A percentile compares a stretch with the other conserved stretches of the same genome.
These are phyloP conservation scores for Calameuta idolon DNA, from an alignment of 2,888 invertebrate species.

Conservation along the genomic window DNA sequence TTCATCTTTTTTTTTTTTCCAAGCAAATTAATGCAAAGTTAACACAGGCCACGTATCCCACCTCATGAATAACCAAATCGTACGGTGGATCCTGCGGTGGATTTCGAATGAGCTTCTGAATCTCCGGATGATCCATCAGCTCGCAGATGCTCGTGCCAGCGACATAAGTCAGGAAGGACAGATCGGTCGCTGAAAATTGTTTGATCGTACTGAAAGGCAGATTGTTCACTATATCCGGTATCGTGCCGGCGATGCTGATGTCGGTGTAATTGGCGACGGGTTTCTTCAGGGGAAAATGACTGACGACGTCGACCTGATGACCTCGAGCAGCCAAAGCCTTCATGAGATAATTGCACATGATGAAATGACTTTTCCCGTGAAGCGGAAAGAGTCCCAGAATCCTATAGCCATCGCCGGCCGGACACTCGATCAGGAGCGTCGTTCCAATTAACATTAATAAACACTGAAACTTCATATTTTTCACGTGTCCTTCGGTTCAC, in stretches of 20 bases:
- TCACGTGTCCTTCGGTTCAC: background rate
- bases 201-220: slow-evolving; percentile 34
- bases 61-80: slow-evolving; percentile 40
- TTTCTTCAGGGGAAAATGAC: slow-evolving; percentile 52
- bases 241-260: slow-evolving; percentile 40
- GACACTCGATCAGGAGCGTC: slow-evolving; percentile 23
- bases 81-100: slow-evolving; percentile 36
- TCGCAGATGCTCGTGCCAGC: slow-evolving; percentile 33
- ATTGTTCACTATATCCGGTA: slow-evolving; percentile 45
- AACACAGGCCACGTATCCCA: no score
- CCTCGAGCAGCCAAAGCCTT: slow-evolving; percentile 67
- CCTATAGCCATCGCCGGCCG: slow-evolving; percentile 61
- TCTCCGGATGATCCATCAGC: slow-evolving; percentile 27
- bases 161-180: background rate
- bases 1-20: no score
- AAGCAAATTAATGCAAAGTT: no score
- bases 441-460: slow-evolving; percentile 16
- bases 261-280: slow-evolving; percentile 52
- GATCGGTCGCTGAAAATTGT: background rate
- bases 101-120: slow-evolving; percentile 35
- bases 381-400: slow-evolving; percentile 68
- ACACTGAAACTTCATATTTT: background rate
- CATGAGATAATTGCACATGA: slow-evolving; percentile 66
- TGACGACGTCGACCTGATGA: slow-evolving; percentile 67
- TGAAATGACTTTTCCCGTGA: slow-evolving; percentile 69